Percentiles rank a stretch among this genome's conserved stretches.
These are phyloP conservation scores for Rugalucina vietnamica DNA, from an alignment of 2,888 invertebrate genomes.

Conservation along the genomic window DNA sequence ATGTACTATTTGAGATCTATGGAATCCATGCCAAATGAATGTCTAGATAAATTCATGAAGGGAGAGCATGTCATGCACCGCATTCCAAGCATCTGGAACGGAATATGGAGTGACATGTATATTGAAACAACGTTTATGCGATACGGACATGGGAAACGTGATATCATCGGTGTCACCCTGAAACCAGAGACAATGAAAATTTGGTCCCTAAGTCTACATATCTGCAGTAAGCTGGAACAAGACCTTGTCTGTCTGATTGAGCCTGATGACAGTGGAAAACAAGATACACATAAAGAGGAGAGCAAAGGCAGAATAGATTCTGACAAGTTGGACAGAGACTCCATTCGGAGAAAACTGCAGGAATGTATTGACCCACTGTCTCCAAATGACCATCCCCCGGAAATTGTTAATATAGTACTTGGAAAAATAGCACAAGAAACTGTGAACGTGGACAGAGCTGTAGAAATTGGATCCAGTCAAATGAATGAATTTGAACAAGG, in stretches of 20 bases:
- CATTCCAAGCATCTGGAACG: slow-evolving; percentile 63
- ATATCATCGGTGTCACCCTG: slow-evolving; percentile 27
- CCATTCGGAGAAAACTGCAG: not conserved
- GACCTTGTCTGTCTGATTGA: no score
- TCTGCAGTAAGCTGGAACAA: not conserved
- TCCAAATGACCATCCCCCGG: slow-evolving; percentile 11
- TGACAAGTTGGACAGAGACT: slow-evolving; percentile 26
- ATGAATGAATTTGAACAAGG: slow-evolving; percentile 21
- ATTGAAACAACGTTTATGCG: slow-evolving; percentile 70
- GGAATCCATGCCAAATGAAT: slow-evolving; percentile 46
- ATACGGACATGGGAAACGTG: slow-evolving; percentile 64
- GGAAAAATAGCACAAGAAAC: not conserved
- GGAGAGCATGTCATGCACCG: slow-evolving; percentile 64
- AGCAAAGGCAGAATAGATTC: slow-evolving; percentile 18
- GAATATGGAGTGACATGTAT: slow-evolving; percentile 62
- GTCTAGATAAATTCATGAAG: slow-evolving; percentile 32
- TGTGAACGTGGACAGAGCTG: slow-evolving; percentile 35
- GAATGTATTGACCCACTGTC: slow-evolving; percentile 25
- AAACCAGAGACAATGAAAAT: slow-evolving; percentile 37
- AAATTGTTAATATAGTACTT: slow-evolving; percentile 21
- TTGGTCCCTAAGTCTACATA: slow-evolving; percentile 58
- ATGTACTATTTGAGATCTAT: slow-evolving; percentile 58
- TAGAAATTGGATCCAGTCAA: slow-evolving; percentile 25
- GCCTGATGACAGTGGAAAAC: no score
- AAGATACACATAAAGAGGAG: no score